A percentile compares a stretch with the other conserved stretches of the same genome.
Evolutionary conservation across 2,113 vertebrate species (phyloP).

Genomic region (Anhinga rufa): DNA sequence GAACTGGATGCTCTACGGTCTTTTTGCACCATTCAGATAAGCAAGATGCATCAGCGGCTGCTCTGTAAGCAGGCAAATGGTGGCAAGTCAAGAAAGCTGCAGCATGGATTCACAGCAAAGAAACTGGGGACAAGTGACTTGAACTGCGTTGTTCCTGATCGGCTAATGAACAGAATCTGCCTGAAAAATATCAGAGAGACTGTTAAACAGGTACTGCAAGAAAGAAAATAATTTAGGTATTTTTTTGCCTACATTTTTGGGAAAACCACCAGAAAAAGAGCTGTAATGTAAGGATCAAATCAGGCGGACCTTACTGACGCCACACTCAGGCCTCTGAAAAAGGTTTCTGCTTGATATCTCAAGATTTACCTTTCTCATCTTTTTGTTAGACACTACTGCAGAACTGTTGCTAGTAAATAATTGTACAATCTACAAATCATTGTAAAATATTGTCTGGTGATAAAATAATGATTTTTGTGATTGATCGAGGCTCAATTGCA

Average conservation of each 20-base stretch:
- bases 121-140: neutral
- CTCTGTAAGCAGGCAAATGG: neutral
- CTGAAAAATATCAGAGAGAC: constrained; percentile 53
- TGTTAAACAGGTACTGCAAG: constrained; percentile 57
- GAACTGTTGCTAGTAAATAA: neutral
- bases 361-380: neutral
- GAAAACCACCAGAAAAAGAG: neutral
- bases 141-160: constrained; percentile 33
- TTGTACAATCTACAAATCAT: too few relatives aligned
- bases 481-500: neutral
- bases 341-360: neutral
- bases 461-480: neutral
- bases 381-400: neutral
- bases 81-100: neutral
- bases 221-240: too few relatives aligned
- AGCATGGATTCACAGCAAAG: neutral
- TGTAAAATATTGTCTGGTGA: neutral
- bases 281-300: rapidly evolving
- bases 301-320: neutral
- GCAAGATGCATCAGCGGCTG: neutral
- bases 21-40: constrained; percentile 54
- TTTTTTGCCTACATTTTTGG: neutral
- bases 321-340: neutral
- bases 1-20: neutral
- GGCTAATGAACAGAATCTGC: constrained; percentile 49